Evolutionary conservation across 35 echinoderm and acorn worm species (phyloP).

Genomic region (Hemicentrotus pulcherrimus): DNA sequence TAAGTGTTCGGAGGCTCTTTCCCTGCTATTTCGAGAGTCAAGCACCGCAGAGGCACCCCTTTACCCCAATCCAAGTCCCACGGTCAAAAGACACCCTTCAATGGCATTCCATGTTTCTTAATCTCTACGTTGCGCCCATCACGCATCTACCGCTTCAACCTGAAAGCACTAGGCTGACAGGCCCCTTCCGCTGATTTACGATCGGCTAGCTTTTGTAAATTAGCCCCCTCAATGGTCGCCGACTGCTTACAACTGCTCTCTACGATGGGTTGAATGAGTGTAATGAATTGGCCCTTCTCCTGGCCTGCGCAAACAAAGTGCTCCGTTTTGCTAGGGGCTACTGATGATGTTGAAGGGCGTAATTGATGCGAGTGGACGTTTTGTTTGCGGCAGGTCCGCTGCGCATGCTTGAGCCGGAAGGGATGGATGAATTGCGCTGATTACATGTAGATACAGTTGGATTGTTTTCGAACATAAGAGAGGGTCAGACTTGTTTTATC

Average conservation of each 20-base stretch:
- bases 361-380: conserved; percentile 9
- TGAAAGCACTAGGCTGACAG: background rate
- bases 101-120: background rate
- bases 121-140: background rate
- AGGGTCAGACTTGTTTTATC: background rate
- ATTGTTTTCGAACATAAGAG: background rate
- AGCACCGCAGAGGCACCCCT: background rate
- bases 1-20: background rate
- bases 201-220: background rate
- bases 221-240: background rate
- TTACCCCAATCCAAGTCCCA: background rate
- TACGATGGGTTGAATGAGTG: background rate
- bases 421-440: background rate
- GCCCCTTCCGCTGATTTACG: background rate
- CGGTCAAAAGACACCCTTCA: background rate
- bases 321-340: background rate
- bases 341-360: background rate
- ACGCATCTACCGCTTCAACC: background rate
- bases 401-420: background rate
- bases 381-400: background rate
- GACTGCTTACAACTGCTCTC: background rate
- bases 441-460: background rate
- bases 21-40: background rate
- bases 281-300: background rate
- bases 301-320: background rate